Evolutionary conservation across 2,888 invertebrate species (phyloP), one percentile per base, ranked within the genome.

Genomic region (Phrixothrix hirtus): DNA sequence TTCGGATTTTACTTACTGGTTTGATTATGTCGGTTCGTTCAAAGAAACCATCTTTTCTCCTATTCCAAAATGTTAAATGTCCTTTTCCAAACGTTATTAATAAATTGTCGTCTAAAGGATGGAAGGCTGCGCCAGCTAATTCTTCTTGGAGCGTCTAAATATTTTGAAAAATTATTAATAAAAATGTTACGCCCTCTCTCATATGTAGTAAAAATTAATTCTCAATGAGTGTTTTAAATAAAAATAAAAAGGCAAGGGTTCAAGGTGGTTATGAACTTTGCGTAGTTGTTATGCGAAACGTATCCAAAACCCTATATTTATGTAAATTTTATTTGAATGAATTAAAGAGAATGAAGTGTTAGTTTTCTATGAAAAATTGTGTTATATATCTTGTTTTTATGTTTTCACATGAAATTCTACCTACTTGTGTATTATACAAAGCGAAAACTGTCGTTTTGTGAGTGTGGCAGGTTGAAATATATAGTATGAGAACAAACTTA

Each of bases 21-120:
- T 92, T 92, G 15, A 93, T 88, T 42, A 93, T 91, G 64, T 93
- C 92, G 0, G 92, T 92, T 55, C 92, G 81, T 78, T 89, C 94
- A 69, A 90, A 94, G 77, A 89, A 94, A 29, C 92, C 92, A 71
- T 93, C 93, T 77, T 92, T 92, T 55, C 92, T 81, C 48, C 93
- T 81, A 66, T 92, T 93, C 95, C 95, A 95, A 75, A 95, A 94
- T 0, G 93, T 91, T 57, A 95, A 76, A 71, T 95, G 94, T 0
- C 92, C 92, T 62, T 90, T 89, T 1, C 95, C 95, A 68, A 92
- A 92, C 0, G 94, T 95, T 59, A 95, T 91, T 54, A 95, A 83
- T 14, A 94, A 81, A 74, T 92, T 93, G 70, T 95, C 93, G 69
- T 95, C 95, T 17, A 91, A 78, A 0, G 95, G 94, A 74, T 95